These are phyloP conservation scores for Syngnathus rostellatus DNA, from an alignment of 2,797 vertebrate genomes.

Conservation along the genomic window DNA sequence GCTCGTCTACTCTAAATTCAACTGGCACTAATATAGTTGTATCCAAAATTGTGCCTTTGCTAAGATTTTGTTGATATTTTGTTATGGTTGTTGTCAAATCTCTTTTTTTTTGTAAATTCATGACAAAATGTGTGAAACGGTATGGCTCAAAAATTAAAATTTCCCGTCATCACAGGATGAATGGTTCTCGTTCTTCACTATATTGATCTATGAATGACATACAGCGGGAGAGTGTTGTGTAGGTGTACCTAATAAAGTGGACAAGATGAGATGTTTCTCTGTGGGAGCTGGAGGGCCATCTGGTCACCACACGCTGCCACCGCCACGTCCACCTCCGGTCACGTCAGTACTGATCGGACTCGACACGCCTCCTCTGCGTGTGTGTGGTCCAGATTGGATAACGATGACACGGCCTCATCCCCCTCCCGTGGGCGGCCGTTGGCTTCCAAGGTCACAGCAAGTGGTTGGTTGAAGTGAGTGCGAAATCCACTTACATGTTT, in stretches of 20 bases:
- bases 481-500: too few relatives aligned
- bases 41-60: neutral
- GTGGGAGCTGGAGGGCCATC: conserved; percentile 63
- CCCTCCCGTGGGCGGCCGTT: conserved; percentile 59
- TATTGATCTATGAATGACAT: neutral
- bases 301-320: conserved; percentile 62
- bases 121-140: too few relatives aligned
- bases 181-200: neutral
- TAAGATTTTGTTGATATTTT: neutral
- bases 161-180: too few relatives aligned
- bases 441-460: conserved; percentile 65
- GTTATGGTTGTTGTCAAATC: too few relatives aligned
- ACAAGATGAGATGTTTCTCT: conserved; percentile 16
- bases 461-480: neutral
- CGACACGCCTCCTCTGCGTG: conserved; percentile 34
- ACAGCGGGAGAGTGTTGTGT: neutral
- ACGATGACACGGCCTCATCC: conserved; percentile 47
- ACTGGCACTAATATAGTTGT: too few relatives aligned
- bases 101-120: too few relatives aligned
- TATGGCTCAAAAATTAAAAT: too few relatives aligned
- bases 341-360: conserved; percentile 55
- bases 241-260: neutral
- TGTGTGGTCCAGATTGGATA: conserved; percentile 59
- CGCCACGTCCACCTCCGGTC: conserved; percentile 42
- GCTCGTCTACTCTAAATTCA: too few relatives aligned